Evolutionary conservation across 2,113 vertebrate species (phyloP), one percentile per base, ranked within the genome.

Genomic region (Pelusios castaneus): DNA sequence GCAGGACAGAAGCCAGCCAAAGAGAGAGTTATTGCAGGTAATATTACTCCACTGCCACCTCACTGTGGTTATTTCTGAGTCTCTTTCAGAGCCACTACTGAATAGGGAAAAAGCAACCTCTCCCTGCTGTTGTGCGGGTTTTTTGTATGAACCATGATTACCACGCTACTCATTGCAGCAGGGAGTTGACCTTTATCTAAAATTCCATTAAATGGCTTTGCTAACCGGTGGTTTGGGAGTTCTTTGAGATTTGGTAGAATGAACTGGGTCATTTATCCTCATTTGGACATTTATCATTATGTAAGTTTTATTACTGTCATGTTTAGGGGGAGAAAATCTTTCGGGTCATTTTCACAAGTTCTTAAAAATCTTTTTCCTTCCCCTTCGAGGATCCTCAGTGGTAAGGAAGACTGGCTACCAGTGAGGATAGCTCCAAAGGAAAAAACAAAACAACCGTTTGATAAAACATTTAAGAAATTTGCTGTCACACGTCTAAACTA

Each of bases 131-230:
- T 87, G 77, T 87, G 80, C 85, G 63, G 34, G 80, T 4, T 88
- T 88, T 82, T 82, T 80, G 73, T 54, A 51, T 1, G 58, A 90
- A 58, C 92, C 93, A 47, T 10, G 81, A 91, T 91, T n/a, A 2
- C 1, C 5, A 85, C 25, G 4, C 1, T 93, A 90, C 94, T 95
- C 55, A 93, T 52, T 95, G 93, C 81, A 92, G 94, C 93, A 89
- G 89, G 89, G 24, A 77, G 86, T 41, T 96, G 95, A 95, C 92
- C 95, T 97, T 97, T 94, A 96, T 90, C 93, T 95, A 90, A 96
- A 97, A 97, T 96, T 92, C 94, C 92, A 96, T 94, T 95, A 58
- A 90, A 94, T 91, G 92, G 86, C 89, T 95, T 97, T 95, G 95
- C 95, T 95, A 95, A 94, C 94, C 92, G 89, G 29, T 90, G 86